Base-by-base conservation (phyloP, 2,797 vertebrate genomes). In the Smutsia temminckii region DNA sequence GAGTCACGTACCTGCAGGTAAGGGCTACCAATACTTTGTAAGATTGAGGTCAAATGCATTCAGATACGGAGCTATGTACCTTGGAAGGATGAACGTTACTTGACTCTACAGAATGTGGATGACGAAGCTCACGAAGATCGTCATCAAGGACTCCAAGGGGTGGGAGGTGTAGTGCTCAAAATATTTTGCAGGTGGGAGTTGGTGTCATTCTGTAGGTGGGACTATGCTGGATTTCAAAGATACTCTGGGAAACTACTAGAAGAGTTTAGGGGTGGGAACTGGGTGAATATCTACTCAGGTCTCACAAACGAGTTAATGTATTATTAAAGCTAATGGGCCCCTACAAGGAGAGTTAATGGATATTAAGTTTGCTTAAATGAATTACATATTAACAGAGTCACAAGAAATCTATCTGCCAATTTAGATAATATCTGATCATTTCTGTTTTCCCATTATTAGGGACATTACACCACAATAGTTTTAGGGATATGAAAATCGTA, bases 361-460 rank as follows among this genome's bases (percentile, higher is more conserved):
- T 98, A 98, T 98, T 98, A 98, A 98, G 98, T 98, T 98, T 99
- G 98, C 98, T 98, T 98, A 98, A 99, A 98, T 98, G 98, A 98
- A 99, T 98, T 98, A 98, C 98, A 97, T 98, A 98, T 98, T 98
- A 99, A 98, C 98, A 97, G 97, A 97, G 98, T 98, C 69, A 91
- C 97, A 97, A 98, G 98, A 98, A 98, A 98, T 98, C 98, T 97
- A 98, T 98, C 98, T 98, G 98, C 98, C 98, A 98, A 98, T 98
- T 98, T 98, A 97, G 98, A 98, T 93, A 96, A 96, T 98, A 98
- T 98, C 98, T 98, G 98, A 98, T 98, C 97, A 61, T 97, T 98
- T 97, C 98, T 98, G 98, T 98, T 98, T 98, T 98, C 98, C 98
- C 98, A 98, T 98, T 98, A 98, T 95, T 95, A 91, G 97, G 98